phyloP scores from a whole-genome alignment of 2,797 vertebrate species.

The Macrochelys suwanniensis region DNA sequence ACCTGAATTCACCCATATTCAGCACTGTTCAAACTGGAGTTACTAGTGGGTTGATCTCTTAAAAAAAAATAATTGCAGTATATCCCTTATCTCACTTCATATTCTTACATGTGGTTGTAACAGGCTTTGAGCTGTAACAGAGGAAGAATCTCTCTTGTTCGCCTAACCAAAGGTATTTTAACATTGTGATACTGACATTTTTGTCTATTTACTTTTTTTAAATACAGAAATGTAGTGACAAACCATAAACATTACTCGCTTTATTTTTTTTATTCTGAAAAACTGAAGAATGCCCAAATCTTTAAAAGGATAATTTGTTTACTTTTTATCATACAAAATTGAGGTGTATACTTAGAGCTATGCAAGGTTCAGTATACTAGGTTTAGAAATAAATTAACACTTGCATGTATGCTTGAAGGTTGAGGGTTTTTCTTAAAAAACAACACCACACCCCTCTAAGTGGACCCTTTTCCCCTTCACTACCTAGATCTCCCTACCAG shows the following conservation, averaged over 20 bases:
- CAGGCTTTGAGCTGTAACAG: background rate
- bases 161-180: background rate
- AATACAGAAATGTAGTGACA: background rate
- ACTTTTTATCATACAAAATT: background rate
- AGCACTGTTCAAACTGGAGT: background rate
- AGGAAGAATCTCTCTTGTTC: background rate
- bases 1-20: background rate
- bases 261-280: background rate
- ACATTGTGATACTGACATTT: background rate
- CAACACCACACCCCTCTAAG: background rate
- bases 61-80: accelerated
- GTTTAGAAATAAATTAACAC: background rate
- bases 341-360: background rate
- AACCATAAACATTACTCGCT: background rate
- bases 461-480: accelerated
- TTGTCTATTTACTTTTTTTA: background rate
- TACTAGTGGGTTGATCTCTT: background rate
- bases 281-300: background rate
- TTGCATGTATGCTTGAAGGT: background rate
- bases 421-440: background rate
- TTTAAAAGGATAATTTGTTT: background rate
- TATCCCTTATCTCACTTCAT: background rate
- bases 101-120: background rate
- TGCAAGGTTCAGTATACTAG: background rate
- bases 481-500: background rate